Base-by-base conservation (phyloP, 2,113 vertebrate species). In the Siphamia tubifer region DNA sequence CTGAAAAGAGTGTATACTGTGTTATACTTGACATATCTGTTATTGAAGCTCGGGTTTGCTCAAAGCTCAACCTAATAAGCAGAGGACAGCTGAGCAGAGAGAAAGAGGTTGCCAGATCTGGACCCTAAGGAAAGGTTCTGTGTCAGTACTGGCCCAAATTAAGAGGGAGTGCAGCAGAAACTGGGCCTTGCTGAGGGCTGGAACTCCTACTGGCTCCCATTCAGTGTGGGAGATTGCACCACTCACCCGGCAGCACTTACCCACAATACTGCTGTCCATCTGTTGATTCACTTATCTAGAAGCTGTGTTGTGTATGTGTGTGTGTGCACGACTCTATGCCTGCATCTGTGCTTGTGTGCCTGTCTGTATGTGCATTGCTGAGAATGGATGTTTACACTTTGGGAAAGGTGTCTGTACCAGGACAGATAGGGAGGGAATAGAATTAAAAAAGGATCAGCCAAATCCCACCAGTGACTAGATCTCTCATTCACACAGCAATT, bases 91-190 rank as follows among this genome's bases (percentile, higher is more conserved):
- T 60, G 69, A 83, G 75, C 68, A 17, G 53, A 63, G 68, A 87
- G 74, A 65, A 78, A 70, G 63, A 82, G 44, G 61, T 32, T 52
- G 69, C 84, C 74, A 66, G 57, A 81, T 77, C 56, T 39, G 35
- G 19, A 81, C 81, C 81, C 79, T 1, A 5, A 62, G 81, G 82
- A 85, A 5, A 74, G 71, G 73, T 80, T 74, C 75, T 81, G 77
- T 88, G 85, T 87, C 86, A 85, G 78, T 68, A 47, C 68, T 83
- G 82, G 85, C 72, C 87, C 79, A 86, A 89, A 91, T 92, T 87
- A 90, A 83, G 87, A 84, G 81, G 34, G 76, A 85, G 77, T 45
- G 65, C 55, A 68, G 55, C 63, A 67, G 69, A 87, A 86, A 77
- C 49, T 43, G 61, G 77, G 75, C 71, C 72, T 60, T 19, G 51